Evolutionary conservation across 2,113 vertebrate species (phyloP), one percentile per base, ranked within the genome.

Genomic region (Micronycteris hirsuta): DNA sequence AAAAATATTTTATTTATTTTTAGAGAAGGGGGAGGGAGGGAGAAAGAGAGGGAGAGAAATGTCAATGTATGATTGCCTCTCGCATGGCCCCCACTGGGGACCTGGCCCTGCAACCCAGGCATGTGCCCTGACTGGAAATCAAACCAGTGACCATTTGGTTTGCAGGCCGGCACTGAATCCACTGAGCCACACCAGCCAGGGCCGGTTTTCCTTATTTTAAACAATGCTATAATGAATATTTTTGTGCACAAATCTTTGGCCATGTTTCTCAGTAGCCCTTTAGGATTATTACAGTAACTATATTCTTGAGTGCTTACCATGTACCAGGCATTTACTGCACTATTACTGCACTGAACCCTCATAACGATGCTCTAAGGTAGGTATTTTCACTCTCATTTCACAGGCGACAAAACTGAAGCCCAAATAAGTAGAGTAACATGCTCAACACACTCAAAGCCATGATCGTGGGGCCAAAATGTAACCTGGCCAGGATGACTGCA

Each of bases 121-220:
- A 58, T 58, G 56, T 58, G 20, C 56, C 56, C 22, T 24, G 22
- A 58, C 56, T 58, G 56, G 56, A 13, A 58, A 58, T 24, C 24
- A 22, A 58, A 58, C 56, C 22, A 24, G 56, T 58, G 56, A 58
- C 56, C 56, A 20, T 58, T 58, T 58, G 56, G 56, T 58, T 58
- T 3, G 3, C 56, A 58, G 56, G 56, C 56, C 24, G 22, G 56
- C 22, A 58, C 56, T 58, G 56, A 58, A 58, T 58, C 22, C 56
- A 58, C 56, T 58, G 56, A 58, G 22, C 22, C 24, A 58, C 24
- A 58, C 56, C 56, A 58, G 56, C 56, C 20, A 58, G 22, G 22
- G 22, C 56, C 26, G 28, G 26, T 28, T 87, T 87, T 63, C 38
- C 92, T 94, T 92, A 94, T 49, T 94, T 96, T 87, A 97, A 84